Evolutionary conservation across 1,140 invertebrate species (phyloP).

Genomic region (Oreohelix idahoensis): DNA sequence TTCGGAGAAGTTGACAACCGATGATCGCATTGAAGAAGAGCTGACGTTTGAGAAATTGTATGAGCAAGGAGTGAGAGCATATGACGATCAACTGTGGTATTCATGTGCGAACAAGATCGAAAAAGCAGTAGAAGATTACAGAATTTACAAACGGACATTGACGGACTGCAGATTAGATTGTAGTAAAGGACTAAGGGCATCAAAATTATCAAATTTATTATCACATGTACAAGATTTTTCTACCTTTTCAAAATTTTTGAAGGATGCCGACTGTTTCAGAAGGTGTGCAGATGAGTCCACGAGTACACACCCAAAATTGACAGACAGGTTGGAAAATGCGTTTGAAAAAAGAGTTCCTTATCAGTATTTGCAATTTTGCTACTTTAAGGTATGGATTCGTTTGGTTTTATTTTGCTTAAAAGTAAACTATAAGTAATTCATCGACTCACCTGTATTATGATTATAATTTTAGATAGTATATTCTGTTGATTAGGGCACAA

Average conservation of each 20-base stretch:
- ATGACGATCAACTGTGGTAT: slow-evolving; percentile 80
- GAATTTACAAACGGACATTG: slow-evolving; percentile 71
- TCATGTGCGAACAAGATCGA: slow-evolving; percentile 80
- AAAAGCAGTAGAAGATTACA: slow-evolving; percentile 70
- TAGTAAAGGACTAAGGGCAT: slow-evolving; percentile 44
- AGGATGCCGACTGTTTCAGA: slow-evolving; percentile 80
- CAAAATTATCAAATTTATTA: slow-evolving; percentile 41
- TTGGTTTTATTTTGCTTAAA: neutral
- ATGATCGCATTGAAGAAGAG: neutral
- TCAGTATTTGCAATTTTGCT: slow-evolving; percentile 79
- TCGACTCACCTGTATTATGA: too few species aligned
- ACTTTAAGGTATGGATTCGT: slow-evolving; percentile 53
- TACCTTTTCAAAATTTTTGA: slow-evolving; percentile 80
- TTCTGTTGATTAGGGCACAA: too few species aligned
- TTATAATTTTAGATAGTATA: too few species aligned
- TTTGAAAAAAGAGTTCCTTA: slow-evolving; percentile 79
- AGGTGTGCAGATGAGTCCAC: slow-evolving; percentile 78
- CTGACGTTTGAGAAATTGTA: slow-evolving; percentile 71
- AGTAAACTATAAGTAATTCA: too few species aligned
- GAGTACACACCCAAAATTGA: slow-evolving; percentile 73
- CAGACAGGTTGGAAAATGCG: slow-evolving; percentile 74
- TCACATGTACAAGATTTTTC: slow-evolving; percentile 73
- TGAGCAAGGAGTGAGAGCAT: slow-evolving; percentile 78
- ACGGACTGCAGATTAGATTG: slow-evolving; percentile 78
- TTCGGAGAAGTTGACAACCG: neutral